Conservation (phyloP, 92 coral and sea anemone genomes). For the Porites divaricata region DNA sequence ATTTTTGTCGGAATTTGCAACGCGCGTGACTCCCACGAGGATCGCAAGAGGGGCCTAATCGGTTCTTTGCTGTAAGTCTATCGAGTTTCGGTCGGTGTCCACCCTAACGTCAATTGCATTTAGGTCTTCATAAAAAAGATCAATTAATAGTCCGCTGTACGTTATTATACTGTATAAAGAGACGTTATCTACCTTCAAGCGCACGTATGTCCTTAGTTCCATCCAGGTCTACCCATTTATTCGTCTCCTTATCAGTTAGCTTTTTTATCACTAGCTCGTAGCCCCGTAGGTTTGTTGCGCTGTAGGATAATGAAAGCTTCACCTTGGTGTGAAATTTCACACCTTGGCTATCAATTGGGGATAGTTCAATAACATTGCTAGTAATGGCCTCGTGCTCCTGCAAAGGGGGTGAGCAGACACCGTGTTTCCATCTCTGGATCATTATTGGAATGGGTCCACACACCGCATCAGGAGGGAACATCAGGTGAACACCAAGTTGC, state of each 20-base stretch:
- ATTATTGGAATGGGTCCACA: slow-evolving; percentile 24
- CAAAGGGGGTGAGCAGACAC: slow-evolving; percentile 1
- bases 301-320: slow-evolving; percentile 15
- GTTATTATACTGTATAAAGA: too few species aligned
- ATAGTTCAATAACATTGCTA: slow-evolving; percentile 59
- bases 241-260: background rate
- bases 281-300: slow-evolving; percentile 15
- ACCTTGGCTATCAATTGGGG: background rate
- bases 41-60: too few species aligned
- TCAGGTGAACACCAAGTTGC: slow-evolving; percentile 28
- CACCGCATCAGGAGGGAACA: slow-evolving; percentile 62
- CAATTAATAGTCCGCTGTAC: too few species aligned
- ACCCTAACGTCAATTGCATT: too few species aligned
- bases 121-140: too few species aligned
- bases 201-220: background rate
- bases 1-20: too few species aligned
- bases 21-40: too few species aligned
- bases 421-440: slow-evolving; percentile 19
- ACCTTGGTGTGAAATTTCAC: slow-evolving; percentile 22
- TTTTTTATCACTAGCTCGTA: slow-evolving; percentile 30
- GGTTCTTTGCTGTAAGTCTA: too few species aligned
- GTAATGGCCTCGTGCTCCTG: slow-evolving; percentile 42
- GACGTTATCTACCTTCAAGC: background rate
- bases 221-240: slow-evolving; percentile 3
- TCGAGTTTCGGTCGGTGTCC: too few species aligned